phyloP scores from a whole-genome alignment of 2,888 invertebrate genomes.

The Lamproptera curius region DNA sequence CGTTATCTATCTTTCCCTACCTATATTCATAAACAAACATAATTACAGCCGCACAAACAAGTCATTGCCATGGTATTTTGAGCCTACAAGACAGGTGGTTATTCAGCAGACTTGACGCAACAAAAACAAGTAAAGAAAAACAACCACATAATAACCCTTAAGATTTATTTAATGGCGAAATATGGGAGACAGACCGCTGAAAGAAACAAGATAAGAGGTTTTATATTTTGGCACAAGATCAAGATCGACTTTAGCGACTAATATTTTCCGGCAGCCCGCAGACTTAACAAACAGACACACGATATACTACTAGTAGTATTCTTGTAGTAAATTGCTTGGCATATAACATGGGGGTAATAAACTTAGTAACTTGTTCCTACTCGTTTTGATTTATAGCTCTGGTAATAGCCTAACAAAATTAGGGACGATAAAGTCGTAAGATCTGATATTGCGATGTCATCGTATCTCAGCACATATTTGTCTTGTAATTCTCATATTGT shows the following conservation, averaged over 20 bases:
- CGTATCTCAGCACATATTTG: too few species aligned
- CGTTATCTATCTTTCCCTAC: too few species aligned
- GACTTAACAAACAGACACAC: constrained; percentile 4
- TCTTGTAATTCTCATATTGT: too few species aligned
- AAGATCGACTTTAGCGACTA: constrained; percentile 11
- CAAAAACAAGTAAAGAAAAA: constrained; percentile 2
- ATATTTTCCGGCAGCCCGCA: constrained; percentile 17
- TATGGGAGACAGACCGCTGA: constrained; percentile 16
- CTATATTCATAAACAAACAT: too few species aligned
- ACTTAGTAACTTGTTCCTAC: constrained; percentile 4
- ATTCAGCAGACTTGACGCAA: background rate
- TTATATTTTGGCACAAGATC: constrained; percentile 21
- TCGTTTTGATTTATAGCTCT: constrained; percentile 2
- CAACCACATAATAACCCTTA: constrained; percentile 15
- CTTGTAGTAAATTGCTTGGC: constrained; percentile 5
- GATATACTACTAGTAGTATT: constrained; percentile 1
- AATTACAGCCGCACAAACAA: too few species aligned
- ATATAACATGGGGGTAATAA: constrained; percentile 7
- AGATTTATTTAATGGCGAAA: constrained; percentile 18
- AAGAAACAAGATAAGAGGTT: constrained; percentile 19
- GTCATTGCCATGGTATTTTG: too few species aligned
- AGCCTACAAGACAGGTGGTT: background rate
- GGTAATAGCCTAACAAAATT: background rate
- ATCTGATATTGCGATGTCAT: too few species aligned
- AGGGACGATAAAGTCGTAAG: background rate